phyloP scores from a whole-genome alignment of 1,140 invertebrate genomes.

The Vollenhovia emeryi region DNA sequence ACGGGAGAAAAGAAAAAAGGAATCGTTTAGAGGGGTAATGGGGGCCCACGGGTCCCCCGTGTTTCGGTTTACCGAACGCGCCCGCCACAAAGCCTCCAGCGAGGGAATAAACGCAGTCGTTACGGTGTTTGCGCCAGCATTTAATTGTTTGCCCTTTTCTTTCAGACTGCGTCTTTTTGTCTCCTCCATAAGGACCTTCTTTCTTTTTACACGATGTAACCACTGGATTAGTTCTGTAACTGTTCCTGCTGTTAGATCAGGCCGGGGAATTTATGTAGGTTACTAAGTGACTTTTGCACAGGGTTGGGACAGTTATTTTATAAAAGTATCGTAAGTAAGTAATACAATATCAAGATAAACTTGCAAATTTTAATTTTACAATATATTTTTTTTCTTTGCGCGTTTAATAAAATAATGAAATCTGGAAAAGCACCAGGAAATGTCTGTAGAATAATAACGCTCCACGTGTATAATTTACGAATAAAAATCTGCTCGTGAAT shows the following conservation, averaged over 20 bases:
- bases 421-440: not conserved
- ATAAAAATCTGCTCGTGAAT: not conserved
- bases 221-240: conserved; percentile 24
- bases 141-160: conserved; percentile 51
- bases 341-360: too few species aligned
- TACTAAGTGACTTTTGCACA: too few species aligned
- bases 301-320: too few species aligned
- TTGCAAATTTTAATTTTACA: not conserved
- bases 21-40: conserved; percentile 65
- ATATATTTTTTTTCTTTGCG: not conserved
- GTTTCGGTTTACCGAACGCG: conserved; percentile 63
- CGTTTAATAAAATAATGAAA: not conserved
- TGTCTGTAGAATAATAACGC: conserved; percentile 2
- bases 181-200: not conserved
- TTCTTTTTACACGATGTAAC: conserved; percentile 23
- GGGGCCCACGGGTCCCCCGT: conserved; percentile 32
- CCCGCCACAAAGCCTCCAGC: conserved; percentile 53
- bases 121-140: conserved; percentile 58
- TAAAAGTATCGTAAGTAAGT: too few species aligned
- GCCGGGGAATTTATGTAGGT: not conserved
- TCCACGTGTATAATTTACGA: not conserved
- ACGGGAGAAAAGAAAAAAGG: conserved; percentile 39
- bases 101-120: conserved; percentile 55
- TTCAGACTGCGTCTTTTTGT: conserved; percentile 25
- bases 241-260: not conserved